These are phyloP conservation scores for Entosphenus tridentatus DNA, from an alignment of 2,113 vertebrate species.

Conservation along the genomic window DNA sequence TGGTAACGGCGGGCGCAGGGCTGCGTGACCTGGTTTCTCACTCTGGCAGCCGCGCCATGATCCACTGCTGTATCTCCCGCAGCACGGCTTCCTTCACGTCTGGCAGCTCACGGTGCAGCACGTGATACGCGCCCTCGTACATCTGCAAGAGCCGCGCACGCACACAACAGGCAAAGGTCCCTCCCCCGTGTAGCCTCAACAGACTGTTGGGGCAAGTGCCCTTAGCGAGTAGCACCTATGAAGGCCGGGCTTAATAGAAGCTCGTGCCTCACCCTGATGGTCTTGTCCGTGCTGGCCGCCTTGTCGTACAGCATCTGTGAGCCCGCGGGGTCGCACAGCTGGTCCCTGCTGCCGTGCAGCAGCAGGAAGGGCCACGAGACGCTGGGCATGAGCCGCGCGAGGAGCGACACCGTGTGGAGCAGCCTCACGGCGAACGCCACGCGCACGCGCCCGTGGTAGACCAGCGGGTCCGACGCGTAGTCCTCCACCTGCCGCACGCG, in stretches of 20 bases:
- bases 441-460: slow-evolving; percentile 43
- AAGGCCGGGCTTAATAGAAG: neutral
- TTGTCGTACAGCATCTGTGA: slow-evolving; percentile 52
- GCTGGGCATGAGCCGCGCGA: slow-evolving; percentile 43
- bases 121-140: slow-evolving; percentile 60
- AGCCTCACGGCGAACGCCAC: slow-evolving; percentile 57
- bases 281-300: slow-evolving; percentile 52
- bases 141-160: slow-evolving; percentile 25
- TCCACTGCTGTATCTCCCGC: slow-evolving; percentile 52
- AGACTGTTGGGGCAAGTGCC: neutral
- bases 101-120: slow-evolving; percentile 69
- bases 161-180: neutral
- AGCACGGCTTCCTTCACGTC: slow-evolving; percentile 47
- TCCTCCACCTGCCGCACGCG: slow-evolving; percentile 34
- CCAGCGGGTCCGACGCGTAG: slow-evolving; percentile 45
- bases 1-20: too few species aligned
- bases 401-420: slow-evolving; percentile 39
- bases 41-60: slow-evolving; percentile 25
- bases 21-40: neutral
- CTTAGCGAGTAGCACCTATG: neutral
- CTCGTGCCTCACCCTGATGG: slow-evolving; percentile 38
- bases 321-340: slow-evolving; percentile 59
- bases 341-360: slow-evolving; percentile 59
- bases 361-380: slow-evolving; percentile 60
- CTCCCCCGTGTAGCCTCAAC: neutral